These are phyloP conservation scores for Diadegma fenestrale DNA, from an alignment of 2,888 invertebrate genomes.

Conservation along the genomic window DNA sequence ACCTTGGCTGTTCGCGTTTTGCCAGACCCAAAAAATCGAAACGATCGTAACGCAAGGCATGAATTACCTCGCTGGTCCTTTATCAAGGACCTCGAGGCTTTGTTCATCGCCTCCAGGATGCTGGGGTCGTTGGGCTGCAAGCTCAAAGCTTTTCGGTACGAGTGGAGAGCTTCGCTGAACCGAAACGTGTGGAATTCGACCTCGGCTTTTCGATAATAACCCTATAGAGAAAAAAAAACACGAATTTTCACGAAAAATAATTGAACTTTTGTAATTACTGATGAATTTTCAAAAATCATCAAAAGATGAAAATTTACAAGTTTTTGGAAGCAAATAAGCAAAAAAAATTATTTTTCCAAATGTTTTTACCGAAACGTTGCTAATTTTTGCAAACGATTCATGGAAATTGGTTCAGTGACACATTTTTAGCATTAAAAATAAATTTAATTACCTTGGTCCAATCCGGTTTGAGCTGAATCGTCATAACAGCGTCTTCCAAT, in stretches of 20 bases:
- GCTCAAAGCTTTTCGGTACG: constrained; percentile 89
- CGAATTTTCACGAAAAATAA: background rate
- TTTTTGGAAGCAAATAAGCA: too few relatives aligned
- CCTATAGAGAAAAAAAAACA: constrained; percentile 84
- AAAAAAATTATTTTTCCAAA: too few relatives aligned
- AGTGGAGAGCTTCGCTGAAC: constrained; percentile 89
- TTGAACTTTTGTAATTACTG: too few relatives aligned
- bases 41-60: background rate
- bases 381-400: too few relatives aligned
- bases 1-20: too few relatives aligned
- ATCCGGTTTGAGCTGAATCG: constrained; percentile 90
- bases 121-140: constrained; percentile 89
- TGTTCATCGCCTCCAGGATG: constrained; percentile 88
- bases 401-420: background rate
- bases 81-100: constrained; percentile 87
- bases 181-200: constrained; percentile 89
- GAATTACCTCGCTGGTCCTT: constrained; percentile 87
- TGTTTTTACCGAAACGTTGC: too few relatives aligned
- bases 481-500: constrained; percentile 91
- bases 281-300: background rate
- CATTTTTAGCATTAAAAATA: background rate
- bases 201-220: constrained; percentile 91
- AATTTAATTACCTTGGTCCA: constrained; percentile 90
- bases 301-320: too few relatives aligned
- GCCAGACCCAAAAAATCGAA: background rate